Conservation (phyloP, 2,888 invertebrate species). For the Ornithoptera alexandrae region DNA sequence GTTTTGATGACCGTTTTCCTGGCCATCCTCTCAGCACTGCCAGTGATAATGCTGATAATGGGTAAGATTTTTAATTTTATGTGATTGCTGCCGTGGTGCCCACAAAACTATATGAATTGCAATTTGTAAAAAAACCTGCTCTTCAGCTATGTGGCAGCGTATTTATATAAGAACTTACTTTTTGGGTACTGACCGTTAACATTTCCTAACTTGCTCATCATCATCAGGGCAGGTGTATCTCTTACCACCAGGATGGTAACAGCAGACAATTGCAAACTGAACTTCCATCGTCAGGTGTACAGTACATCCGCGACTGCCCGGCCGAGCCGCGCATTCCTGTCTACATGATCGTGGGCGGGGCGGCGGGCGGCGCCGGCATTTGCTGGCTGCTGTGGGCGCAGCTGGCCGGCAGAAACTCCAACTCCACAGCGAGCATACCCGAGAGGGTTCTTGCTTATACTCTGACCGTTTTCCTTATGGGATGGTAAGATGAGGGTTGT, state of each 20-base stretch:
- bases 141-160: too few species aligned
- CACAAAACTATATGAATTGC: too few species aligned
- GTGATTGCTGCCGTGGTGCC: too few species aligned
- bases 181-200: too few species aligned
- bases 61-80: constrained; percentile 74
- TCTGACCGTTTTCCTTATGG: constrained; percentile 84
- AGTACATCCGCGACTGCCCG: constrained; percentile 89
- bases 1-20: constrained; percentile 86
- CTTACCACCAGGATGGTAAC: too few species aligned
- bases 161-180: too few species aligned
- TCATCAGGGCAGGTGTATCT: too few species aligned
- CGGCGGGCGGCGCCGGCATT: constrained; percentile 85
- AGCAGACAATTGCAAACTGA: too few species aligned
- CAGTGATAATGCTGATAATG: constrained; percentile 87
- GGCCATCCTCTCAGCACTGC: constrained; percentile 83
- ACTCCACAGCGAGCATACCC: constrained; percentile 77
- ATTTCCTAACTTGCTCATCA: too few species aligned
- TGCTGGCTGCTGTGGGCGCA: constrained; percentile 84
- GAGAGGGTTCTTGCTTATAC: constrained; percentile 83
- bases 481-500: constrained; percentile 74
- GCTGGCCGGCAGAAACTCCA: constrained; percentile 80
- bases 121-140: too few species aligned
- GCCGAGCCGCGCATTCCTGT: constrained; percentile 87
- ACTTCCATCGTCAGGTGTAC: constrained; percentile 79
- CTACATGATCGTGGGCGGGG: constrained; percentile 92